Conservation (phyloP, 2,888 invertebrate species). For the Drosophila dives region DNA sequence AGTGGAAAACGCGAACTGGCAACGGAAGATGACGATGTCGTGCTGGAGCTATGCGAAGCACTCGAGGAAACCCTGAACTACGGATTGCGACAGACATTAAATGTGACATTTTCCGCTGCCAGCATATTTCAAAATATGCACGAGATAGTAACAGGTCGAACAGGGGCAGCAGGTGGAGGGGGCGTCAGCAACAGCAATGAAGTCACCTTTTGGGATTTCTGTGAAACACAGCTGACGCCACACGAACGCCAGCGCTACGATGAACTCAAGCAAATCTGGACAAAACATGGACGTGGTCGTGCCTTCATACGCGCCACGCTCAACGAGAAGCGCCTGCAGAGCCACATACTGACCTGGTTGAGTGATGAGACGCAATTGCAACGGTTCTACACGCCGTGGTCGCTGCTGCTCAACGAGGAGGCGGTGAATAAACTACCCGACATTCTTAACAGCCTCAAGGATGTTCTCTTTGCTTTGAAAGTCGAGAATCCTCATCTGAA, state of each 20-base stretch:
- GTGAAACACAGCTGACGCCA: slow-evolving; percentile 91
- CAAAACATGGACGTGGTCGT: slow-evolving; percentile 87
- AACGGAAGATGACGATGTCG: slow-evolving; percentile 90
- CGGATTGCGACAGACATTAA: slow-evolving; percentile 88
- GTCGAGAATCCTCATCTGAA: slow-evolving; percentile 94
- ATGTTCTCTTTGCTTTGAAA: slow-evolving; percentile 96
- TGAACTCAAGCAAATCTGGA: slow-evolving; percentile 88
- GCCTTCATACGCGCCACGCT: slow-evolving; percentile 95
- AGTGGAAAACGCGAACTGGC: slow-evolving; percentile 95
- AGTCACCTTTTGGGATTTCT: slow-evolving; percentile 91
- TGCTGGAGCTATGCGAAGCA: slow-evolving; percentile 88
- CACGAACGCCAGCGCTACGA: slow-evolving; percentile 95
- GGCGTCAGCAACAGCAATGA: slow-evolving; percentile 51
- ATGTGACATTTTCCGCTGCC: slow-evolving; percentile 71
- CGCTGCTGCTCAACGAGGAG: slow-evolving; percentile 93
- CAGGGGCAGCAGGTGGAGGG: slow-evolving; percentile 11
- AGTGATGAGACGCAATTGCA: slow-evolving; percentile 87
- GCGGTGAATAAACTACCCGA: slow-evolving; percentile 91
- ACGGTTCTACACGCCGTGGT: slow-evolving; percentile 94
- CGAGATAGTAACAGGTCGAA: slow-evolving; percentile 87
- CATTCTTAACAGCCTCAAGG: slow-evolving; percentile 94
- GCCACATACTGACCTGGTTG: slow-evolving; percentile 91
- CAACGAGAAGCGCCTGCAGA: slow-evolving; percentile 95
- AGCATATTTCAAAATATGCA: slow-evolving; percentile 88
- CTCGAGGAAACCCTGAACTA: slow-evolving; percentile 92